Base-by-base conservation (phyloP, 2,797 vertebrate species). In the Enteromius unitaeniatus region DNA sequence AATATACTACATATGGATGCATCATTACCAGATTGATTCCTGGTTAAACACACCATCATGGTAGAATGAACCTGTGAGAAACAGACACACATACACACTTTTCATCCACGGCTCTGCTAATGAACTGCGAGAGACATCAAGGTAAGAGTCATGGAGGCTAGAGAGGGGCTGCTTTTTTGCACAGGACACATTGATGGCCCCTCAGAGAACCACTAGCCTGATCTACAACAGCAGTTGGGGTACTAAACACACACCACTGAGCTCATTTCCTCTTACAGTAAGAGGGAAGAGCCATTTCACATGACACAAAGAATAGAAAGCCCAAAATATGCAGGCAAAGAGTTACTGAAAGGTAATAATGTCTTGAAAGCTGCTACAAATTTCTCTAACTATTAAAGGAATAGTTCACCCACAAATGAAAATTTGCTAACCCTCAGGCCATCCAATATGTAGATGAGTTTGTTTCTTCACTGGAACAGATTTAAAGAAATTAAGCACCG, bases 211-310 rank as follows among this genome's bases (percentile, higher is more conserved):
- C 51, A 68, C 73, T 31, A 70, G 45, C 58, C 31, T 53, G 53
- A 81, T 81, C 73, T 51, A 82, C 28, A 77, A 73, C 53, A 76
- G 67, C 77, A 79, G 79, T 70, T 17, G n/a, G 58, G 45, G 64
- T 13, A 37, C 51, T 76, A 70, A 70, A 69, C 67, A 69, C 64
- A 77, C 51, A 72, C 15, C 79, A 40, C 73, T 60, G 53, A 76
- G 19, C 21, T 81, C 28, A 70, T 47, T 62, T 72, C 64, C 84
- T 49, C 28, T 60, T 49, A 60, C 21, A 34, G 69, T 40, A 28
- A 69, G 42, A 68, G 40, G 5, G 31, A 78, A 55, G 55, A 70
- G 42, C 31, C 34, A 42, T 37, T 65, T 45, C 62, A 70, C 19
- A 74, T 4, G 14, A 58, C 51, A 69, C 37, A 79, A 65, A 8